Conservation (phyloP, 2,113 vertebrate genomes). For the Gallinago paraguaiae region DNA sequence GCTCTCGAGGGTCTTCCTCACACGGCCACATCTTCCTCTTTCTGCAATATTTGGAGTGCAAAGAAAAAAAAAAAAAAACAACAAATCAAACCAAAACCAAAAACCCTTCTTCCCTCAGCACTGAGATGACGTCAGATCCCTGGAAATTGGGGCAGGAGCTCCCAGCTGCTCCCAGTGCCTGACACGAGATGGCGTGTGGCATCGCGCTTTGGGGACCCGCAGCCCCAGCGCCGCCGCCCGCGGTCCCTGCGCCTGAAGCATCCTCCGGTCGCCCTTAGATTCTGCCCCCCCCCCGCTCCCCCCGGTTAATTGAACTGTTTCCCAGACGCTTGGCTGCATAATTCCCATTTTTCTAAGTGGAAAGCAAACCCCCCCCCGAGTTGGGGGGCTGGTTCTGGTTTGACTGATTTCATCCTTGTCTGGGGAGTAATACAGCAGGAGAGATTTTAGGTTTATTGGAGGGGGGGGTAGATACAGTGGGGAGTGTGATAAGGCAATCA, state of each 20-base stretch:
- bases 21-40: not conserved
- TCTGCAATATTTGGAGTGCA: not conserved
- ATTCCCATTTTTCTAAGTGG: not conserved
- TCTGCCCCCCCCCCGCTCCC: not conserved
- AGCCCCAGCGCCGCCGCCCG: rapidly evolving
- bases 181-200: slow-evolving; percentile 39
- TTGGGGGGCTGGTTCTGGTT: not conserved
- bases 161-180: not conserved
- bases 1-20: not conserved
- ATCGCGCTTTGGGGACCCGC: not conserved
- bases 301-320: rapidly evolving
- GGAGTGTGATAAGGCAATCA: not conserved
- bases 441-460: not conserved
- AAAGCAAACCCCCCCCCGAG: not conserved
- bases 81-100: not conserved
- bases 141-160: not conserved
- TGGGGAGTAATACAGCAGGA: not conserved
- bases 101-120: not conserved
- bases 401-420: not conserved
- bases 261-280: rapidly evolving
- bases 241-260: rapidly evolving
- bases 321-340: rapidly evolving
- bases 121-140: not conserved
- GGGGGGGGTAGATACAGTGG: not conserved
- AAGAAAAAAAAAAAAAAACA: not conserved